Conservation (phyloP, 2,113 vertebrate species). For the Lasiurus borealis region DNA sequence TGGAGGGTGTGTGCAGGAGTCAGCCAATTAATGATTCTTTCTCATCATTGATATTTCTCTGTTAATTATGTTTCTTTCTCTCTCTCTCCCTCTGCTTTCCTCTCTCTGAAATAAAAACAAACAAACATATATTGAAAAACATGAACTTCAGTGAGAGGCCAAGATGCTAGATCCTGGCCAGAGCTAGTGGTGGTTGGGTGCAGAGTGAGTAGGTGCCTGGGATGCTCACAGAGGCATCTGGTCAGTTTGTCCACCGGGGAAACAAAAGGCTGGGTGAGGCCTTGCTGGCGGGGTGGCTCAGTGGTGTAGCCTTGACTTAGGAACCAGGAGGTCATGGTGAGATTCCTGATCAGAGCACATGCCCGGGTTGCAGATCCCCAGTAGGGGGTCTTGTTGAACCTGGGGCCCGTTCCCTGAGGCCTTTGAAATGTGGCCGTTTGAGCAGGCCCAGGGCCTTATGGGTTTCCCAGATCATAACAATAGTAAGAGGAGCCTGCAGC, state of each 20-base stretch:
- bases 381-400: neutral
- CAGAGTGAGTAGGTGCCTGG: fast-evolving
- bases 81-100: too few relatives aligned
- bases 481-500: neutral
- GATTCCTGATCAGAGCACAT: too few relatives aligned
- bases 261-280: neutral
- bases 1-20: too few relatives aligned
- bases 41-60: too few relatives aligned
- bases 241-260: neutral
- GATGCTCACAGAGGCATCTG: neutral
- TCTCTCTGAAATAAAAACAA: too few relatives aligned
- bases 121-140: too few relatives aligned
- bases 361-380: too few relatives aligned
- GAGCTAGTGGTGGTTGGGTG: neutral
- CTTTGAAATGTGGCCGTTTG: neutral
- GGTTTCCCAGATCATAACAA: neutral
- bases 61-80: too few relatives aligned
- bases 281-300: too few relatives aligned
- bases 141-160: neutral
- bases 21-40: too few relatives aligned
- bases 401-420: fast-evolving
- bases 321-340: too few relatives aligned
- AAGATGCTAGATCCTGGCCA: neutral
- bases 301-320: too few relatives aligned
- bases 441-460: neutral